Conservation (phyloP, 2,113 vertebrate species). For the Thymallus thymallus region DNA sequence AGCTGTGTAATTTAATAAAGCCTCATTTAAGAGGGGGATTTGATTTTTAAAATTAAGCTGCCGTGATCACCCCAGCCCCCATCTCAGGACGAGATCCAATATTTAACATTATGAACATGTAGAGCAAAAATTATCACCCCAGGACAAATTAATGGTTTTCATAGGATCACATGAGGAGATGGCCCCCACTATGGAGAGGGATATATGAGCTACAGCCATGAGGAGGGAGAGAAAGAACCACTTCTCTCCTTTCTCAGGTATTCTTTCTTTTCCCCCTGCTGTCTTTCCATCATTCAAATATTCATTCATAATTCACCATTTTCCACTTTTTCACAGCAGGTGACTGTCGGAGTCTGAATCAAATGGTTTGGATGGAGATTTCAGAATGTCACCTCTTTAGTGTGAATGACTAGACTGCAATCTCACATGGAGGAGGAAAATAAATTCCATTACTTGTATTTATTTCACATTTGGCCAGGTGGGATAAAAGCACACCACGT, state of each 20-base stretch:
- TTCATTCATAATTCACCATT: slow-evolving; percentile 64
- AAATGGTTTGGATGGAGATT: slow-evolving; percentile 45
- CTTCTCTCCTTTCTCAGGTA: slow-evolving; percentile 44
- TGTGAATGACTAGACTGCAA: slow-evolving; percentile 64
- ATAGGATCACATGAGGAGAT: slow-evolving; percentile 59
- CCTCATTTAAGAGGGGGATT: slow-evolving; percentile 76
- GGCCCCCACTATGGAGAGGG: slow-evolving; percentile 30
- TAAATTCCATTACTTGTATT: slow-evolving; percentile 75
- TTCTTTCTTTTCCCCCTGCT: slow-evolving; percentile 36
- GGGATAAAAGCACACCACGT: slow-evolving; percentile 65
- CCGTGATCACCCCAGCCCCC: slow-evolving; percentile 69
- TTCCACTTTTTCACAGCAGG: slow-evolving; percentile 44
- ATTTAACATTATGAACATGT: slow-evolving; percentile 77
- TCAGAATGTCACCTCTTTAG: slow-evolving; percentile 47
- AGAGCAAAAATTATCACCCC: slow-evolving; percentile 76
- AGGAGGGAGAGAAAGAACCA: slow-evolving; percentile 45
- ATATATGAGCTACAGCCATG: slow-evolving; percentile 26
- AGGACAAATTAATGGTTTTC: slow-evolving; percentile 75
- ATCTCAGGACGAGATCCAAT: slow-evolving; percentile 71
- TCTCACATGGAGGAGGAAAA: slow-evolving; percentile 28
- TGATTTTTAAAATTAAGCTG: slow-evolving; percentile 82
- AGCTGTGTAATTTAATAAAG: slow-evolving; percentile 83
- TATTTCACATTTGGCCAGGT: slow-evolving; percentile 74
- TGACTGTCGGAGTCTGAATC: slow-evolving; percentile 52
- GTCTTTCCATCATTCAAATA: slow-evolving; percentile 42